phyloP scores from a whole-genome alignment of 2,797 vertebrate genomes.

The Sciurus vulgaris region DNA sequence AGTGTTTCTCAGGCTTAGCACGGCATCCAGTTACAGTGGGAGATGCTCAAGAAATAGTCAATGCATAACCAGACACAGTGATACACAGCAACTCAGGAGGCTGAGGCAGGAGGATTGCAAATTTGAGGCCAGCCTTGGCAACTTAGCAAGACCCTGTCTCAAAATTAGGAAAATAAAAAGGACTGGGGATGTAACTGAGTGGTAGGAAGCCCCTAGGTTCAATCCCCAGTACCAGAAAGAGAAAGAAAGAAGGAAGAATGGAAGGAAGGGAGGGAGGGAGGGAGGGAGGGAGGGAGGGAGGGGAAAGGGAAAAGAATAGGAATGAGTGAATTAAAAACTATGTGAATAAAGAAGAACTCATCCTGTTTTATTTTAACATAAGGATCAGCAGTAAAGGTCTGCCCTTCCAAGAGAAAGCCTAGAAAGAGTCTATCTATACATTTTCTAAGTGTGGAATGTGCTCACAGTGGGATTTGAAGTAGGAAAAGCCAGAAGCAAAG shows the following conservation, averaged over 20 bases:
- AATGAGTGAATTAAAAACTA: neutral
- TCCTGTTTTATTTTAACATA: conserved; percentile 39
- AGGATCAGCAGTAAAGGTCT: neutral
- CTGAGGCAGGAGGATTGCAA: too few species aligned
- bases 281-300: too few species aligned
- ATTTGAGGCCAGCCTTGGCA: too few species aligned
- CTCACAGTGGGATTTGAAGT: conserved; percentile 20
- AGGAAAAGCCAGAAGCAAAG: conserved; percentile 22
- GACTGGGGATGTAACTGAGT: too few species aligned
- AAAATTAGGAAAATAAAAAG: too few species aligned
- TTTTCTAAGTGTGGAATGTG: neutral
- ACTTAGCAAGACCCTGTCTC: too few species aligned
- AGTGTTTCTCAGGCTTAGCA: neutral
- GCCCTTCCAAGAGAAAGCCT: conserved; percentile 50
- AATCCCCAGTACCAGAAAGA: too few species aligned
- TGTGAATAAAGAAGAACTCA: neutral
- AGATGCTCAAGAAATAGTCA: neutral
- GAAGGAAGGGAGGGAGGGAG: too few species aligned
- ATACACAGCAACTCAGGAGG: too few species aligned
- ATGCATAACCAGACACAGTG: neutral
- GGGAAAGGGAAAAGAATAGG: too few species aligned
- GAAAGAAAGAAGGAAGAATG: too few species aligned
- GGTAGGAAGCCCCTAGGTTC: too few species aligned
- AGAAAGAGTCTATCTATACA: neutral
- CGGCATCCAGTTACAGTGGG: neutral